A percentile compares a stretch with the other conserved stretches of the same genome.
Conservation (phyloP, 2,888 invertebrate species). For the Rotaria socialis region DNA sequence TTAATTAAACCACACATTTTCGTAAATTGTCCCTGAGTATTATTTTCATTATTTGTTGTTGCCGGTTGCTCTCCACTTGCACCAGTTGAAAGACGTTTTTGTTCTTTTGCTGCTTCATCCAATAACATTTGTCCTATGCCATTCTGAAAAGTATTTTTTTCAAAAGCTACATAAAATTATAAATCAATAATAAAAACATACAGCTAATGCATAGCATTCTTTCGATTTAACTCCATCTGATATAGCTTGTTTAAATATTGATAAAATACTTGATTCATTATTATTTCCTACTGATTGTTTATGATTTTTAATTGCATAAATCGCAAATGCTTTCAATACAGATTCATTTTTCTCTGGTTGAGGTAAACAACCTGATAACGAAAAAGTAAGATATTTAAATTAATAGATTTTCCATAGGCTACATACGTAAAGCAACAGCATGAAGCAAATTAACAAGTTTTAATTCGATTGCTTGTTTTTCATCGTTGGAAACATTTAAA, state of each 20-base stretch:
- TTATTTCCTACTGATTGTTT: background rate
- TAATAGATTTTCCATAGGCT: no score
- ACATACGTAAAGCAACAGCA: background rate
- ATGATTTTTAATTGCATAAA: constrained; percentile 10
- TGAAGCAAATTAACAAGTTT: constrained; percentile 28
- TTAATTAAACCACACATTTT: constrained; percentile 33
- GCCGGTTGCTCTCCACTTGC: background rate
- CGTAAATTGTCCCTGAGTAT: background rate
- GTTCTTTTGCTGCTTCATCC: constrained; percentile 19
- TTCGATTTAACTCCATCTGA: constrained; percentile 10
- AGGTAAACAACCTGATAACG: background rate
- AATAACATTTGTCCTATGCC: background rate
- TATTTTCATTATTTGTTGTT: background rate
- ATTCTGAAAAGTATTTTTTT: background rate
- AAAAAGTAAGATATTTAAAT: no score
- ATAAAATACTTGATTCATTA: constrained; percentile 13
- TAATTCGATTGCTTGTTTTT: background rate
- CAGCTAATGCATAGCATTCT: constrained; percentile 24
- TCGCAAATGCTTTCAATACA: constrained; percentile 18
- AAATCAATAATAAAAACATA: background rate
- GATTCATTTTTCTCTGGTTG: constrained; percentile 30
- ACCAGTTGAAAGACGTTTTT: constrained; percentile 26
- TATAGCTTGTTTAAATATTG: constrained; percentile 17
- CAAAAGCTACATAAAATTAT: no score
- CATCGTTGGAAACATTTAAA: background rate